Conservation (phyloP, 2,888 invertebrate species). For the Patella ulyssiponensis region DNA sequence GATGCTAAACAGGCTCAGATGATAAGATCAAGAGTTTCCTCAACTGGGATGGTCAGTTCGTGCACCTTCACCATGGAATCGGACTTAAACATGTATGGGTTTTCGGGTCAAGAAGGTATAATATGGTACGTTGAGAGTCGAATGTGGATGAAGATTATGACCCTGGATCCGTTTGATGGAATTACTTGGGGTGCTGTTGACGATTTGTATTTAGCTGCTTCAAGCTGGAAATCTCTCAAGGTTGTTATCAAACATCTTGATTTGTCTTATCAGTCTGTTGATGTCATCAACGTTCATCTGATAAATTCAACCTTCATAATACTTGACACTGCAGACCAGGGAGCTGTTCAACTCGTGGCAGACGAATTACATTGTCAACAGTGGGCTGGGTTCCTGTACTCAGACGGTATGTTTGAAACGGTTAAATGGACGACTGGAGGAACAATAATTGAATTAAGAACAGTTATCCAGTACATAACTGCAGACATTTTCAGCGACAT, state of each 20-base stretch:
- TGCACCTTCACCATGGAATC: not conserved
- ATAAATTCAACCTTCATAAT: not conserved
- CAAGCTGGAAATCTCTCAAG: not conserved
- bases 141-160: not conserved
- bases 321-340: not conserved
- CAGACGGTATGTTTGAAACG: conserved; percentile 3
- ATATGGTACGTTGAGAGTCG: not conserved
- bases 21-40: not conserved
- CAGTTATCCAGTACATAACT: too few species aligned
- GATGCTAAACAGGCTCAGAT: not conserved
- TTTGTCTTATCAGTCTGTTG: not conserved
- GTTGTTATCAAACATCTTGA: not conserved
- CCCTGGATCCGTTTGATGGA: not conserved
- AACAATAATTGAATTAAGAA: too few species aligned
- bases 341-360: not conserved
- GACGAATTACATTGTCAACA: not conserved
- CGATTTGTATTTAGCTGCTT: not conserved
- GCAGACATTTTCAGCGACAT: too few species aligned
- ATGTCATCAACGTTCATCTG: not conserved
- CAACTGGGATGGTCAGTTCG: not conserved
- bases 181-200: not conserved
- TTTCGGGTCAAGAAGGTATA: not conserved
- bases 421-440: not conserved
- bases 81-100: not conserved
- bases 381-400: conserved; percentile 5